Evolutionary conservation across 2,113 vertebrate species (phyloP).

Genomic region (Himantopus leucocephalus): DNA sequence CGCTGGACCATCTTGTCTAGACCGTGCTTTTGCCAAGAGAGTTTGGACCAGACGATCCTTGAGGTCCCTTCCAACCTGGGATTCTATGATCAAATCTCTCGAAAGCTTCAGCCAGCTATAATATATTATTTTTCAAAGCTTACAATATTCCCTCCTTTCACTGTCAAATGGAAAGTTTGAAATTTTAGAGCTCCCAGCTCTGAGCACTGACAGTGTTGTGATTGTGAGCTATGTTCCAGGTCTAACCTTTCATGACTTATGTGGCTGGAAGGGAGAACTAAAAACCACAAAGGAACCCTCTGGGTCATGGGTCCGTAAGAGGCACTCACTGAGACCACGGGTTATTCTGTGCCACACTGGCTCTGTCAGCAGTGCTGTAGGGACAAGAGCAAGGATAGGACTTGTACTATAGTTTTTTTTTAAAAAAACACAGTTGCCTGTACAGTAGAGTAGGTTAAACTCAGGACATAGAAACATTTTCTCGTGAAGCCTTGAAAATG

Average conservation of each 20-base stretch:
- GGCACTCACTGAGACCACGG: neutral
- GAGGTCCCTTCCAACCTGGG: neutral
- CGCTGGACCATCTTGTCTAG: neutral
- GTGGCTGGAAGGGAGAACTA: neutral
- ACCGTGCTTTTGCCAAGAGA: neutral
- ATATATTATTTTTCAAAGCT: neutral
- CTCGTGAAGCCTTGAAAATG: neutral
- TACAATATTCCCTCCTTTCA: neutral
- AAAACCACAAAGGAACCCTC: neutral
- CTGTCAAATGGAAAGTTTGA: neutral
- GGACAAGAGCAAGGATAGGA: neutral
- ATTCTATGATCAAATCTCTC: neutral
- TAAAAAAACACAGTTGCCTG: neutral
- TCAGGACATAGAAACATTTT: neutral
- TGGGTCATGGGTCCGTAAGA: neutral
- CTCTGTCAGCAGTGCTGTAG: neutral
- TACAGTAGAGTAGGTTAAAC: neutral
- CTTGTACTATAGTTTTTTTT: neutral
- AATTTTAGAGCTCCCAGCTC: neutral
- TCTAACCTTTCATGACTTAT: neutral
- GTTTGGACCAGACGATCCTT: neutral
- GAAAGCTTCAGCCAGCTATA: neutral
- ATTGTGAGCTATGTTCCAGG: neutral
- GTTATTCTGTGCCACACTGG: rapidly evolving
- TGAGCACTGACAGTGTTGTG: neutral